Base-by-base conservation (phyloP, 1,140 invertebrate genomes). In the Drosophila sechellia region DNA sequence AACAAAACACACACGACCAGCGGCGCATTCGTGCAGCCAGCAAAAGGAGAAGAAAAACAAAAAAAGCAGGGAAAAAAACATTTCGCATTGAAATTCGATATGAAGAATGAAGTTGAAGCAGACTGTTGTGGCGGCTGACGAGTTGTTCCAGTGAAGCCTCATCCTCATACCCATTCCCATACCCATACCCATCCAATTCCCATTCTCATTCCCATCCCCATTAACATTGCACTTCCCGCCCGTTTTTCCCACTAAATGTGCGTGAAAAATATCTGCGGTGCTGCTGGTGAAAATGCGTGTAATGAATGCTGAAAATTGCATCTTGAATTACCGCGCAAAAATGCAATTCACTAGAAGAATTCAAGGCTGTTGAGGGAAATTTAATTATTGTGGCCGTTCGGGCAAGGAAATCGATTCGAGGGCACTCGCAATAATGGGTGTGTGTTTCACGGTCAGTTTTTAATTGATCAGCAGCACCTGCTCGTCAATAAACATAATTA, bases 51-150 rank as follows among this genome's bases (percentile, higher is more conserved):
- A 31, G 31, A 31, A 31, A 31, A 31, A 31, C 31, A 31, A 31
- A 31, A 31, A 31, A 31, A 31, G 31, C 31, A 31, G 31, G 31
- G 31, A 31, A 39, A 52, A 56, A 63, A 46, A 39, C 76, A 70
- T 79, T 87, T 90, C 65, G 76, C 79, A 81, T 74, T 83, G 86
- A 90, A 90, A 90, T 90, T 60, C 59, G 77, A 90, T 90, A 90
- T 83, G 76, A 76, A 86, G 86, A 86, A 80, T 74, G 65, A 84
- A 90, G 79, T 59, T 73, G 81, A 85, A 69, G 61, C 55, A 48
- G 52, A 25, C 25, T 54, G 61, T 50, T 59, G 43, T 61, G 45
- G 43, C 57, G 22, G 45, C 53, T 60, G 72, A 68, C 60, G 79
- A 76, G 79, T 72, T 77, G 54, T 76, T 79, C 50, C 69, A 83